phyloP scores from a whole-genome alignment of 2,888 invertebrate species.

The Andricus curvator region DNA sequence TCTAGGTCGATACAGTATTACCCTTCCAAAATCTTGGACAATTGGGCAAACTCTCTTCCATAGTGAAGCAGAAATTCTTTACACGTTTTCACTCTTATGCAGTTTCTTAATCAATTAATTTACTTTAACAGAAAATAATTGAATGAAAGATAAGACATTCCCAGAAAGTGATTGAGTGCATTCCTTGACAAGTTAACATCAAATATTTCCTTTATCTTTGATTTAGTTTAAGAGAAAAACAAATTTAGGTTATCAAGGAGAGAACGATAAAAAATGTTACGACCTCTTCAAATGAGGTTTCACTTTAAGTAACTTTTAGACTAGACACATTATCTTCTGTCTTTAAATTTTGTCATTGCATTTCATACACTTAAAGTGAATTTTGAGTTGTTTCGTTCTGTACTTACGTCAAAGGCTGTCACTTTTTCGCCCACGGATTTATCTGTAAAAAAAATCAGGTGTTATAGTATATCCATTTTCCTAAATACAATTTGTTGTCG shows the following conservation, averaged over 20 bases:
- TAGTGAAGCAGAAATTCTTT: not conserved
- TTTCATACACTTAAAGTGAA: not conserved
- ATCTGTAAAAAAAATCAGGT: constrained; percentile 77
- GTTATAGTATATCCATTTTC: not conserved
- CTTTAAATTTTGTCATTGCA: not conserved
- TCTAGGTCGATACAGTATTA: not conserved
- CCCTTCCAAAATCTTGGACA: constrained; percentile 4
- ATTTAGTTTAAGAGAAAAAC: not conserved
- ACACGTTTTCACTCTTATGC: not conserved
- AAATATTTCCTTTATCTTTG: not conserved
- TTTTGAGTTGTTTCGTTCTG: constrained; percentile 1
- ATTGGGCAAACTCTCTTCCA: constrained; percentile 45
- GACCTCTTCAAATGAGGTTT: not conserved
- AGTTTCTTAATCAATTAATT: not conserved
- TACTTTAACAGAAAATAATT: not conserved
- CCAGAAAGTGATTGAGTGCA: not conserved
- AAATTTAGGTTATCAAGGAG: not conserved
- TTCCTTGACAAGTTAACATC: not conserved
- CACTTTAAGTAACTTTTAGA: not conserved
- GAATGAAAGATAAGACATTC: not conserved
- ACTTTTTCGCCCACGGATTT: constrained; percentile 83
- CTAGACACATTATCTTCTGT: not conserved
- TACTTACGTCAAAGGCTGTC: constrained; percentile 84
- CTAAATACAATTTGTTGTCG: not conserved
- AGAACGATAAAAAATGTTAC: not conserved